Evolutionary conservation across 2,797 vertebrate genomes (phyloP).

Genomic region (Eidolon dupreanum): DNA sequence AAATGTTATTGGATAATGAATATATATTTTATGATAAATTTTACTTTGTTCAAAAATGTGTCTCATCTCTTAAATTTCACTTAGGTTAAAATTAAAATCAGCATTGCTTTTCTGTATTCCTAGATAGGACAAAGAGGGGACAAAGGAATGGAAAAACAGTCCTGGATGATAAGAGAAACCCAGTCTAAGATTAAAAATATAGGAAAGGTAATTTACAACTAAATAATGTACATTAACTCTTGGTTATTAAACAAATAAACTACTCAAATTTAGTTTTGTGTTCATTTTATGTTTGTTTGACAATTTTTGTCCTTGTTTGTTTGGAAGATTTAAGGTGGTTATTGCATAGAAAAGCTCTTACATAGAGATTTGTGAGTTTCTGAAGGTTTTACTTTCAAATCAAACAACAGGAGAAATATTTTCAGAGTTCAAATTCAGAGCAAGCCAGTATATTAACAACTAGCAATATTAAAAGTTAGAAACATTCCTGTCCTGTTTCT

Average conservation of each 20-base stretch:
- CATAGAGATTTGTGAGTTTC: background rate
- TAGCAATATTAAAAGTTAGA: background rate
- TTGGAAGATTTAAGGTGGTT: background rate
- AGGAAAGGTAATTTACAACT: background rate
- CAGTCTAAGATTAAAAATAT: background rate
- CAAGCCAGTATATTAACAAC: background rate
- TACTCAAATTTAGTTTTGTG: background rate
- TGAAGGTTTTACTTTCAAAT: slow-evolving; percentile 42
- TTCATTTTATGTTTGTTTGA: background rate
- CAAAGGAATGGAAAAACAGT: background rate
- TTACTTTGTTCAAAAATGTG: background rate
- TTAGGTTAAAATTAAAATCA: slow-evolving; percentile 41
- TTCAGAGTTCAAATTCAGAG: background rate
- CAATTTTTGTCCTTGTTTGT: background rate
- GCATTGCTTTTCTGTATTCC: background rate
- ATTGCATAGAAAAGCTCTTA: background rate
- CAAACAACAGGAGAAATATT: background rate
- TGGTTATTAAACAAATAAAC: background rate
- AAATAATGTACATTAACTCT: background rate
- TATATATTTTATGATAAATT: background rate
- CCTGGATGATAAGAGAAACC: background rate
- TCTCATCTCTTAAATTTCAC: background rate
- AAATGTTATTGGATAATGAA: background rate
- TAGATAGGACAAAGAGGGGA: background rate
- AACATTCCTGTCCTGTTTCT: slow-evolving; percentile 11